Conservation (phyloP, 53 echinoderm and acorn worm genomes). For the Paelopatides confundens region DNA sequence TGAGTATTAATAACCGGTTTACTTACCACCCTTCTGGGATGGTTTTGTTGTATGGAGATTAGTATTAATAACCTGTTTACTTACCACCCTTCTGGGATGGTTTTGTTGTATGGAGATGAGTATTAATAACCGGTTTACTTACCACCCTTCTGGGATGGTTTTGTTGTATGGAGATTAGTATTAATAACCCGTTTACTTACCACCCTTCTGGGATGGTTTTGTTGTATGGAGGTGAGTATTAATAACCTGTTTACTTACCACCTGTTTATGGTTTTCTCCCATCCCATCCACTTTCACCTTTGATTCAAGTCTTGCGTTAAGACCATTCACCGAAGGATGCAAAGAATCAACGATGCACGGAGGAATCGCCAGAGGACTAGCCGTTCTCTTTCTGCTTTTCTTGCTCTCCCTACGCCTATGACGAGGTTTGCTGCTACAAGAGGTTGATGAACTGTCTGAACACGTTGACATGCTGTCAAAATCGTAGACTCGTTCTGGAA, state of each 20-base stretch:
- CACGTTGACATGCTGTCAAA: constrained; percentile 98
- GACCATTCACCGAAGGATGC: constrained; percentile 11
- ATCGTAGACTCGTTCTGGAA: constrained; percentile 96
- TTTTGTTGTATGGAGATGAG: no score
- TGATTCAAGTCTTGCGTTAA: neutral
- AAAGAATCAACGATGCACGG: neutral
- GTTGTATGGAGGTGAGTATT: no score
- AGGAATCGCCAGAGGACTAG: constrained; percentile 36
- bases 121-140: no score
- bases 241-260: constrained; percentile 1
- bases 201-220: neutral
- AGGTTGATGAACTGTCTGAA: constrained; percentile 90
- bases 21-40: no score
- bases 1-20: no score
- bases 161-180: no score
- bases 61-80: no score
- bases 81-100: no score
- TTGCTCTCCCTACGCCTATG: constrained; percentile 65
- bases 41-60: no score
- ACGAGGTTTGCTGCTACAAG: constrained; percentile 70
- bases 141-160: no score
- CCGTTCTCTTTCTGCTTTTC: constrained; percentile 71
- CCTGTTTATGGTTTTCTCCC: constrained; percentile 36
- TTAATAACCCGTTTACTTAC: no score
- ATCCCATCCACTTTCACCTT: constrained; percentile 17